Base-by-base conservation (phyloP, 2,888 invertebrate species). In the Boloria selene region DNA sequence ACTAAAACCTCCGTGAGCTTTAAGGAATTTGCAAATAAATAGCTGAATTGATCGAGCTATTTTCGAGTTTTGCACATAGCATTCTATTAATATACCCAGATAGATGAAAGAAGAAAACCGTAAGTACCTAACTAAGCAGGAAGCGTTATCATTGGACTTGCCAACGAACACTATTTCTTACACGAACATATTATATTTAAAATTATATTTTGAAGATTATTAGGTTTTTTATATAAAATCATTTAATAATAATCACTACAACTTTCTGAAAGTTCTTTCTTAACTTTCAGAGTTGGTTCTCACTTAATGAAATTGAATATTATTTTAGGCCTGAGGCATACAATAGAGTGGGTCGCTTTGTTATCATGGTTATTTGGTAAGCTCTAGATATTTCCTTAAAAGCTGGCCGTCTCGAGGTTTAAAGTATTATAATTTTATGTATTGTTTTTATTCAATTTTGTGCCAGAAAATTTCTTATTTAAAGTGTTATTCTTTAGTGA, bases 301-400 rank as follows among this genome's bases (percentile, higher is more conserved):
- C 56, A 56, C n/a, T 45, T 45, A 45, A 56, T 18, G 22, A 56
- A 56, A 22, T 22, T 58, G 51, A 50, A 26, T 44, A 50, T 42
- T 50, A 56, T 50, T 56, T 56, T 49, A 63, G 26, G 14, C 14
- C 49, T 54, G 26, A 45, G 42, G 22, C 42, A 26, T 44, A 38
- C 55, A 51, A 56, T 49, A 56, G 42, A 49, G 10, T 18, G 17
- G 31, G 26, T 26, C 22, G 4, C 17, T 56, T 63, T 42, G 50
- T 61, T 53, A 53, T 53, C 45, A 22, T 16, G 26, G 42, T 61
- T 44, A 22, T 63, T 18, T n/a, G 45, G 42, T 16, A 4, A 26
- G 49, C 55, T 44, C 47, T 62, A 17, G 22, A 63, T 18, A 16
- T 50, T 55, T 63, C 42, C 54, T 45, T 54, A 51, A 38, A 22